phyloP scores from a whole-genome alignment of 2,888 invertebrate species.

The Melanostoma mellinum region DNA sequence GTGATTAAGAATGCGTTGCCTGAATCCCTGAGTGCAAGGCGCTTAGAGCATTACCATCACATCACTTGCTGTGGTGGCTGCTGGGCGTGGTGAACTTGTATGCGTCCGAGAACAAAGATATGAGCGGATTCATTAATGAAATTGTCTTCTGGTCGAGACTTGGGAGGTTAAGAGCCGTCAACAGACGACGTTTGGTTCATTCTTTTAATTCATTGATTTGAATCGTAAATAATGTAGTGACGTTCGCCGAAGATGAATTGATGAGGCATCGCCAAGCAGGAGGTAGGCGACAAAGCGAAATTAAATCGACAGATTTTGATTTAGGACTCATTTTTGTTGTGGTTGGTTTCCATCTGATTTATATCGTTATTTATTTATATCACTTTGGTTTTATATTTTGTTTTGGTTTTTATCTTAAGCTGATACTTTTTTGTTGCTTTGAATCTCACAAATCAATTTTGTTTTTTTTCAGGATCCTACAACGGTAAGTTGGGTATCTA shows the following conservation, averaged over 20 bases:
- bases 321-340: slow-evolving; percentile 42
- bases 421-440: slow-evolving; percentile 26
- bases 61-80: slow-evolving; percentile 10
- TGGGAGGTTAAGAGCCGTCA: slow-evolving; percentile 72
- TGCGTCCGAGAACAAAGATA: slow-evolving; percentile 26
- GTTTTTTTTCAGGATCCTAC: slow-evolving; percentile 81
- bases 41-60: slow-evolving; percentile 26
- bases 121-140: slow-evolving; percentile 70
- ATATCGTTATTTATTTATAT: slow-evolving; percentile 48
- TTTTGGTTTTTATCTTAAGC: background rate
- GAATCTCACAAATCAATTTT: slow-evolving; percentile 51
- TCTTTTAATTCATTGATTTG: slow-evolving; percentile 71
- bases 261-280: slow-evolving; percentile 54
- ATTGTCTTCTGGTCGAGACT: slow-evolving; percentile 70
- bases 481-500: slow-evolving; percentile 78
- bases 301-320: slow-evolving; percentile 71
- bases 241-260: slow-evolving; percentile 61
- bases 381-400: slow-evolving; percentile 10
- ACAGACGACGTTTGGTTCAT: slow-evolving; percentile 70
- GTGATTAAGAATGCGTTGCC: slow-evolving; percentile 68
- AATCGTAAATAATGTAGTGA: slow-evolving; percentile 71
- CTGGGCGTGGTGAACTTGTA: slow-evolving; percentile 30
- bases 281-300: slow-evolving; percentile 72
- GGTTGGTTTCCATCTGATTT: slow-evolving; percentile 57
- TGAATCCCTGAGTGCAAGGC: slow-evolving; percentile 50